Evolutionary conservation across 2,113 vertebrate species (phyloP), one percentile per base, ranked within the genome.

Genomic region (Coturnix japonica): DNA sequence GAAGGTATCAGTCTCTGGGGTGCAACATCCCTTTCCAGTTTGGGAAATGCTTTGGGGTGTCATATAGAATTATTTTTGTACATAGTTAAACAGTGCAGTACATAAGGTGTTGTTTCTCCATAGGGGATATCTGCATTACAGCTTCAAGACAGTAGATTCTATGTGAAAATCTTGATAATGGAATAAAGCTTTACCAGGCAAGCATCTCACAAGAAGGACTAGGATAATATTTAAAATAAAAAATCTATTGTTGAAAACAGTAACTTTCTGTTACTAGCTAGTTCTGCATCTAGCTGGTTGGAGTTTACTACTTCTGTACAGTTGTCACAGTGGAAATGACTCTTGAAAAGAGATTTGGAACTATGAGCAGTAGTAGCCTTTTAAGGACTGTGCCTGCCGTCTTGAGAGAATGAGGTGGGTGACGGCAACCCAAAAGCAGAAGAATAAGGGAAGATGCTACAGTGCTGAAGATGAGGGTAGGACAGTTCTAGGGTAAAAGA

Each of bases 1-100:
- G 80, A 89, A 92, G 79, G 92, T 92, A 92, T 85, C 94, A 91
- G 91, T 94, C 95, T 92, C 84, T 43, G 64, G 60, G 75, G 91
- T 77, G 37, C 72, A 87, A 85, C 67, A 87, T 82, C 91, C 66
- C 74, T 82, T 92, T 94, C 75, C 75, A 87, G 67, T 87, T 89
- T 89, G 72, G 81, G 64, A 85, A 82, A 71, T 64, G 67, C 84
- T 94, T 89, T 92, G 64, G 30, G 67, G 30, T 80, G 81, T 80
- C 30, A 51, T 20, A 65, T 3, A 77, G 81, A 66, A 66, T 67
- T 90, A 79, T 86, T 92, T 95, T 79, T 70, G 49, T 76, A 67
- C 16, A 2, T 39, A 59, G 30, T 11, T 89, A 69, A 69, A 37
- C 56, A 72, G 33, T 4, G 2, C n/a, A 37, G 35, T 33, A 44